Evolutionary conservation across 1,140 invertebrate genomes (phyloP).

Genomic region (Musca vetustissima): DNA sequence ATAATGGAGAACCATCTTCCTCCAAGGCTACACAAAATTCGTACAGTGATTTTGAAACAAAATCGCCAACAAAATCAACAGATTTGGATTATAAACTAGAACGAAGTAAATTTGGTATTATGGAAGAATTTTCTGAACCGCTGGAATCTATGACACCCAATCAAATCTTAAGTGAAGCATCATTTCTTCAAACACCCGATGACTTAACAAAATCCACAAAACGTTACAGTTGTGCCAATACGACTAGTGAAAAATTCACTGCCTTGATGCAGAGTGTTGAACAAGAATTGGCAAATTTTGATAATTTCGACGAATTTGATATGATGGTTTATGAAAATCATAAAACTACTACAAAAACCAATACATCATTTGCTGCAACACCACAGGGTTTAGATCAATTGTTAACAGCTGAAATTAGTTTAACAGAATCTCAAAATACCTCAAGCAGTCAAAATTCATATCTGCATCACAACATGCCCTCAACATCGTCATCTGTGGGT

Average conservation of each 20-base stretch:
- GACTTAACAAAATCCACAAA: constrained; percentile 27
- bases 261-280: constrained; percentile 11
- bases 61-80: neutral
- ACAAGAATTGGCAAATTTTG: neutral
- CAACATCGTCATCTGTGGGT: too few relatives aligned
- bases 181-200: constrained; percentile 38
- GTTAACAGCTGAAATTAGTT: constrained; percentile 39
- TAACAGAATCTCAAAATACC: constrained; percentile 18
- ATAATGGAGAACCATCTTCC: too few relatives aligned
- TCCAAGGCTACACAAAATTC: neutral
- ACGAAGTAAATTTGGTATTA: constrained; percentile 47
- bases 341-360: neutral
- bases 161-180: constrained; percentile 33
- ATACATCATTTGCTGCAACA: neutral
- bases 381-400: constrained; percentile 43
- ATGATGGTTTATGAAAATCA: constrained; percentile 32
- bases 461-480: too few relatives aligned
- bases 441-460: neutral
- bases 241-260: constrained; percentile 37
- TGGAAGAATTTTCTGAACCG: constrained; percentile 42
- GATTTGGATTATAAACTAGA: constrained; percentile 32
- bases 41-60: neutral
- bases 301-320: constrained; percentile 25
- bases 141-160: constrained; percentile 3
- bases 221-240: constrained; percentile 32